Percentiles rank a stretch among this genome's conserved stretches.
These are phyloP conservation scores for Sitta carolinensis DNA, from an alignment of 2,797 vertebrate genomes.

Conservation along the genomic window DNA sequence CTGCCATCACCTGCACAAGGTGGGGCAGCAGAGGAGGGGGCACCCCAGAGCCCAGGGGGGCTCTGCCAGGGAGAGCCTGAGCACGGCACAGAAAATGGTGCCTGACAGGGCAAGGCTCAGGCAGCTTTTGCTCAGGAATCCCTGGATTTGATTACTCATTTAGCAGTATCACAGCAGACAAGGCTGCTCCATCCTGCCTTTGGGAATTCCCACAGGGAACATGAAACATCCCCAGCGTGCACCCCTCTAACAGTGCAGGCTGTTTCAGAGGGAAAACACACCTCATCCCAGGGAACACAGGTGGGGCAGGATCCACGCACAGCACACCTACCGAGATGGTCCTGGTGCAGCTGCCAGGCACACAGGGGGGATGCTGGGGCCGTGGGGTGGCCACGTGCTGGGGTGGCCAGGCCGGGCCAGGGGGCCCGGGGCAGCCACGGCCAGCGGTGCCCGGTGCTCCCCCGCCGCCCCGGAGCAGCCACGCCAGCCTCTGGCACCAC, in stretches of 20 bases:
- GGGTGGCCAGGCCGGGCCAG: neutral
- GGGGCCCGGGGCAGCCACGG: neutral
- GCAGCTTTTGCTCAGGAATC: neutral
- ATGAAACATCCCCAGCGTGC: rapidly evolving
- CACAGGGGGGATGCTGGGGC: conserved; percentile 37
- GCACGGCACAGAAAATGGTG: neutral
- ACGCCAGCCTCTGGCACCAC: conserved; percentile 63
- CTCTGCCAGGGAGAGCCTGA: neutral
- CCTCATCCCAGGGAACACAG: rapidly evolving
- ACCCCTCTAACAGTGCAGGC: rapidly evolving
- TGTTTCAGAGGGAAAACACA: neutral
- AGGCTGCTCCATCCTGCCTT: neutral
- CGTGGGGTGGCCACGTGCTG: neutral
- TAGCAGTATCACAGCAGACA: neutral
- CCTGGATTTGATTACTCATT: neutral
- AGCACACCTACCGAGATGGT: conserved; percentile 75
- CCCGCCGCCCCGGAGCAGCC: neutral
- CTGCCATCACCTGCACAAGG: neutral
- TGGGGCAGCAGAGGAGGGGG: neutral
- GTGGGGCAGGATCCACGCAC: neutral
- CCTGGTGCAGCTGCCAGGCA: conserved; percentile 72
- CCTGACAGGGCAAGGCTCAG: neutral
- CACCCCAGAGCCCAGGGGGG: neutral
- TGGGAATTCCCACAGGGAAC: neutral
- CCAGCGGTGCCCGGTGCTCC: neutral